These are phyloP conservation scores for Drosophila melanica DNA, from an alignment of 1,140 invertebrate genomes.

Conservation along the genomic window DNA sequence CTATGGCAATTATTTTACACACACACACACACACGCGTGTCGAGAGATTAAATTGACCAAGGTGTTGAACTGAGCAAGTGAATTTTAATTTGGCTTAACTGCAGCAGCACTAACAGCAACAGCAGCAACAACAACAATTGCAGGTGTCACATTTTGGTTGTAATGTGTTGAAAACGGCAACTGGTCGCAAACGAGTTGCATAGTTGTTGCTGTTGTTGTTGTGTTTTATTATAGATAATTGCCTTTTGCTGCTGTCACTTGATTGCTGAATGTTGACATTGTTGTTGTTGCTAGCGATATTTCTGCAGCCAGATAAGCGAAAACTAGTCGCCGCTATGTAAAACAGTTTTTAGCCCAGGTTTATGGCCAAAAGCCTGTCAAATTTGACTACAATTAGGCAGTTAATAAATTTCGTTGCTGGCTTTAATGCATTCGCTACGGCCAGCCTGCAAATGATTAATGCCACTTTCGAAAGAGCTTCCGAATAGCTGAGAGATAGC, in stretches of 20 bases:
- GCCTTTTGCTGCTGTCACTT: conserved; percentile 59
- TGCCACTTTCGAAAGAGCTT: conserved; percentile 41
- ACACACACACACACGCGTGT: conserved; percentile 23
- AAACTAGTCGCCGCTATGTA: conserved; percentile 53
- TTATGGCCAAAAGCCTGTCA: conserved; percentile 65
- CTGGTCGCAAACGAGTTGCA: conserved; percentile 44
- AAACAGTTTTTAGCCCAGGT: conserved; percentile 30
- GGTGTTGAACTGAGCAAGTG: conserved; percentile 74
- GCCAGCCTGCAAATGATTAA: conserved; percentile 45
- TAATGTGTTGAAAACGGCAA: conserved; percentile 74
- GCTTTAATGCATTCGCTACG: conserved; percentile 31
- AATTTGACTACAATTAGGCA: conserved; percentile 67
- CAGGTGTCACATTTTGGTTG: conserved; percentile 71
- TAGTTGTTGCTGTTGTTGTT: conserved; percentile 38
- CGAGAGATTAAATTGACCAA: conserved; percentile 65
- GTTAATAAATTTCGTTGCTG: conserved; percentile 62
- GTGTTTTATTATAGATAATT: conserved; percentile 75
- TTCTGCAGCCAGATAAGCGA: conserved; percentile 51
- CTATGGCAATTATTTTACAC: conserved; percentile 27
- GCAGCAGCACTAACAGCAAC: conserved; percentile 25
- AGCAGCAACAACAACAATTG: conserved; percentile 52
- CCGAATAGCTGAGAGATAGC: conserved; percentile 22
- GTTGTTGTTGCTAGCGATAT: conserved; percentile 35
- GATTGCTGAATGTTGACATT: conserved; percentile 59
- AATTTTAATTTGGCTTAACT: conserved; percentile 71